Evolutionary conservation across 1,140 invertebrate species (phyloP), one percentile per base, ranked within the genome.

Genomic region (Drosophila malerkotliana): DNA sequence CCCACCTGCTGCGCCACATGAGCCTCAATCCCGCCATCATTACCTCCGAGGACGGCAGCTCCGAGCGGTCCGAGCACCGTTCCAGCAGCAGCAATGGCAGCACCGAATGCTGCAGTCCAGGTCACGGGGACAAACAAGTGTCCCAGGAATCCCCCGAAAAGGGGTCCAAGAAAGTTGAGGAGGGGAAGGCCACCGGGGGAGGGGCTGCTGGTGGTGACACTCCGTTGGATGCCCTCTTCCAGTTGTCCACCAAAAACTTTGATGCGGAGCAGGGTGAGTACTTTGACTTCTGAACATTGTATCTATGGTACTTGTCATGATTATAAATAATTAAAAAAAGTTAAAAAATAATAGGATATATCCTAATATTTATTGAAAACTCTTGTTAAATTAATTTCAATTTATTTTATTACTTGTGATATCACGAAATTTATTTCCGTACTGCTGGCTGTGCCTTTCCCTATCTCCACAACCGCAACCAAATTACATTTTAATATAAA

Each of bases 221-320:
- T 12, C 98, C 98, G 0, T 93, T 99, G 34, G 98, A 99, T 90
- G 98, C 98, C 0, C 94, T 99, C 1, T 98, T 99, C 92, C 97
- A 99, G 92, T 98, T 99, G 97, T 98, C 98, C 57, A 98, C 96
- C 93, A 99, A 99, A 92, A 98, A 98, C 15, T 99, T 99, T 92
- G 98, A 99, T 92, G 97, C 91, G 72, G 85, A 88, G 45, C 77
- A 96, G 92, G 96, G 96, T 91, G 94, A 95, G 90, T 84, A 39
- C 0, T 14, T 4, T 9, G 4, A 41, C 12, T 14, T 14, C 3
- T 3, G 3, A 32, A 2, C 26, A 6, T 7, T 7, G 6, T 28
- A 28, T 28, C 26, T 28, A 28, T 28, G 26, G 6, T 28, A 28
- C 26, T 21, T 21, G 2, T 21, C 21, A 3, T 21, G 21, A 21